Percentiles rank a stretch among this genome's conserved stretches.
These are phyloP conservation scores for Philotrypesis tridentata DNA, from an alignment of 1,140 invertebrate genomes.

Conservation along the genomic window DNA sequence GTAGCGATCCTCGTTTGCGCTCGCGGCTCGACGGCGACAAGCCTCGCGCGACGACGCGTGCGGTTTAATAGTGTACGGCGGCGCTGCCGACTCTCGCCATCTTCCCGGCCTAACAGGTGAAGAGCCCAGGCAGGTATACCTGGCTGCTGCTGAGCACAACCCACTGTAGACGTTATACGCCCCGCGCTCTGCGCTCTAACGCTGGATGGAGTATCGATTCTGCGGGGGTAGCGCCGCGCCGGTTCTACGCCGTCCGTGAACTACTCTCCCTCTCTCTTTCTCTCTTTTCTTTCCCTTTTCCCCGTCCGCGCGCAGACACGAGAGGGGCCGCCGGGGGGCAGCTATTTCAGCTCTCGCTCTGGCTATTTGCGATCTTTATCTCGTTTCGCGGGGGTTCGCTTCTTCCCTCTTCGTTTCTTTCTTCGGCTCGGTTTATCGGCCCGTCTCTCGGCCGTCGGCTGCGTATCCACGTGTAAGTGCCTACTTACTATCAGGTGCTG, in stretches of 20 bases:
- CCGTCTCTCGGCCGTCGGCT: no score
- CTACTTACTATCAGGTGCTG: no score
- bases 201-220: not conserved
- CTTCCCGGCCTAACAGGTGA: constrained; percentile 11
- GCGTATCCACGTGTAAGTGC: no score
- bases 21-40: no score
- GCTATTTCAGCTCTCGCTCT: no score
- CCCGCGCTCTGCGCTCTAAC: no score
- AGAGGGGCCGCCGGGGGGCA: no score
- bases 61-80: not conserved
- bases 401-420: not conserved
- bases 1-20: no score
- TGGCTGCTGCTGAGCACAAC: not conserved
- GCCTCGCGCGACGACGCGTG: not conserved
- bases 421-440: not conserved
- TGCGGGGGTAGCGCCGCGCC: not conserved
- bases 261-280: not conserved
- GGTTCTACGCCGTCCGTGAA: not conserved
- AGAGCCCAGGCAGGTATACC: not conserved
- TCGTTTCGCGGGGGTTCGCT: not conserved
- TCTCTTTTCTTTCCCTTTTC: not conserved
- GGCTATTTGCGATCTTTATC: not conserved
- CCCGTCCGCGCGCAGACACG: not conserved
- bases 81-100: no score
- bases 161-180: no score